Evolutionary conservation across 2,888 invertebrate species (phyloP).

Genomic region (Nasonia oneida): DNA sequence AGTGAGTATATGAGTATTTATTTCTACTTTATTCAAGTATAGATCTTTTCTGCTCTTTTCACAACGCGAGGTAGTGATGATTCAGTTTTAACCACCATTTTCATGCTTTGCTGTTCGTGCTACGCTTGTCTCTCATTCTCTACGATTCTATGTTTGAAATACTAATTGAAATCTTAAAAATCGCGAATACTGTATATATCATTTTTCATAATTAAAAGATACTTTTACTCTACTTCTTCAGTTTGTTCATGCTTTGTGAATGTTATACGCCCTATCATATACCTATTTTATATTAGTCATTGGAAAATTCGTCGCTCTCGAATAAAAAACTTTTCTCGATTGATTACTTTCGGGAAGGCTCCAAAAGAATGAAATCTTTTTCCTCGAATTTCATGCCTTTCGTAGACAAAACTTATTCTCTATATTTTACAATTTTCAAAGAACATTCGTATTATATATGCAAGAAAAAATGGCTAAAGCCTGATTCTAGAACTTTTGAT

Average conservation of each 20-base stretch:
- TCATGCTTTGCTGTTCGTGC: conserved; percentile 2
- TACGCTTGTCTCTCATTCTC: conserved; percentile 26
- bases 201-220: conserved; percentile 23
- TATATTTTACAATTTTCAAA: conserved; percentile 53
- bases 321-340: conserved; percentile 37
- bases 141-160: neutral
- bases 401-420: conserved; percentile 1
- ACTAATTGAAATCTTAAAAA: conserved; percentile 14
- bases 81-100: conserved; percentile 20
- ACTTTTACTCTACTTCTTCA: neutral
- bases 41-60: conserved; percentile 40
- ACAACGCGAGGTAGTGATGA: conserved; percentile 56
- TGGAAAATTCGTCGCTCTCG: neutral
- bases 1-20: conserved; percentile 45
- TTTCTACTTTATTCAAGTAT: conserved; percentile 27
- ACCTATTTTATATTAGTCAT: neutral
- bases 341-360: neutral
- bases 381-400: neutral
- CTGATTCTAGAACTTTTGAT: conserved; percentile 28
- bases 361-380: conserved; percentile 12
- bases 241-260: conserved; percentile 2
- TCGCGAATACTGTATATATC: conserved; percentile 23
- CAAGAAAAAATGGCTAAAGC: neutral
- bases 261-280: neutral
- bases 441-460: neutral